Base-by-base conservation (phyloP, 2,113 vertebrate genomes). In the Dolichotis patagonum region DNA sequence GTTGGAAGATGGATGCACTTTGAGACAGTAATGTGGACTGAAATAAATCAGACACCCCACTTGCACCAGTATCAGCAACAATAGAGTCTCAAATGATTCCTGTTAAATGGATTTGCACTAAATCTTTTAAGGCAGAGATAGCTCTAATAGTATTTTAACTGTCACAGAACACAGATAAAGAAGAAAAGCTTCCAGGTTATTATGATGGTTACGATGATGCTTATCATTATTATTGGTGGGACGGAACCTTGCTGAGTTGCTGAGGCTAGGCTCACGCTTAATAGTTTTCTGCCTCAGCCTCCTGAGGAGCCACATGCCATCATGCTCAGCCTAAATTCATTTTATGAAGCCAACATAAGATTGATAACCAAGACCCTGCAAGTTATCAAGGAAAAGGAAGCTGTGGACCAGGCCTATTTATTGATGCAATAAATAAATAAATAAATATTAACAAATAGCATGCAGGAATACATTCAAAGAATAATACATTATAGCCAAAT, bases 61-160 rank as follows among this genome's bases (percentile, higher is more conserved):
- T 5, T 69, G n/a, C 11, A 60, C 28, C 24, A 65, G 30, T 38
- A 16, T 46, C 54, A 38, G 46, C 16, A 49, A 14, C 52, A 54
- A 16, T 77, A 56, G 35, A 71, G 69, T 12, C 91, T 28, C 60
- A 49, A 30, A 3, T 88, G 38, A 14, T 54, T 93, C 85, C 35
- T 54, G 14, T 54, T 54, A 54, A 35, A 54, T 28, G 5, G 28
- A 87, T 81, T 41, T 87, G n/a, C 75, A 10, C 60, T 35, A 62
- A 90, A 80, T 22, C 22, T 85, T 90, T 54, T 14, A 80, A 93
- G 62, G 43, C 71, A 14, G n/a, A 14, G 49, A 69, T 71, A 90
- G 58, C 62, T 78, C 49, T 80, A 80, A 92, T 77, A 52, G 35
- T 87, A 1, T 86, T 95, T 91, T 69, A 87, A n/a, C 38, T 88